Base-by-base conservation (phyloP, 2,797 vertebrate species). In the Enteromius viviparus region DNA sequence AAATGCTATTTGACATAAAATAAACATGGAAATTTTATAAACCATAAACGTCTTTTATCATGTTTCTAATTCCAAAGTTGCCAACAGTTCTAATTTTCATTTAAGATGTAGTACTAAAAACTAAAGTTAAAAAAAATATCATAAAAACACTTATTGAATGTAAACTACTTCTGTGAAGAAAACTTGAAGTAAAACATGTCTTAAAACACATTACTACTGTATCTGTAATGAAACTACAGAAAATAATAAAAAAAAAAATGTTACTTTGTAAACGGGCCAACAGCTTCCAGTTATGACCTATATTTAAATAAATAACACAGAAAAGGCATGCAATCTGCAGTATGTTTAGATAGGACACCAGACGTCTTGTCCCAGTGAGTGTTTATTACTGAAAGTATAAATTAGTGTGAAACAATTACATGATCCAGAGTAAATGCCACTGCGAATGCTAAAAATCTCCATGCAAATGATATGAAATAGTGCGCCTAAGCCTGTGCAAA, bases 381-480 rank as follows among this genome's bases (percentile, higher is more conserved):
- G 60, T 78, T 83, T 83, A 83, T 83, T 78, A 77, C 29, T 34
- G 64, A 88, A 87, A 90, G 90, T 89, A 90, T 51, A 81, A 78
- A 88, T 60, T 71, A 69, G 78, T 77, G 19, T 58, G 5, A 5
- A 69, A 76, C 72, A 58, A 66, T 55, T 45, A 42, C 81, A 82
- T 82, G 72, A 82, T 82, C 34, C 23, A 58, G 19, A 76, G 62
- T 55, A 76, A 74, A 81, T 40, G 58, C 1, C 2, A 49, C 49
- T 21, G 14, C 40, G 21, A 29, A 74, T 3, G 53, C 74, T 23
- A 58, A 49, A 82, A 62, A 66, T 75, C 21, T 70, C 34, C 12
- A 68, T 45, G 51, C 23, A 11, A n/a, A 83, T 26, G 12, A 74
- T 51, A 51, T 37, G n/a, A 76, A 68, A 42, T 14, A 40, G 32